Base-by-base conservation (phyloP, 2,797 vertebrate species). In the Sebastes cheni region DNA sequence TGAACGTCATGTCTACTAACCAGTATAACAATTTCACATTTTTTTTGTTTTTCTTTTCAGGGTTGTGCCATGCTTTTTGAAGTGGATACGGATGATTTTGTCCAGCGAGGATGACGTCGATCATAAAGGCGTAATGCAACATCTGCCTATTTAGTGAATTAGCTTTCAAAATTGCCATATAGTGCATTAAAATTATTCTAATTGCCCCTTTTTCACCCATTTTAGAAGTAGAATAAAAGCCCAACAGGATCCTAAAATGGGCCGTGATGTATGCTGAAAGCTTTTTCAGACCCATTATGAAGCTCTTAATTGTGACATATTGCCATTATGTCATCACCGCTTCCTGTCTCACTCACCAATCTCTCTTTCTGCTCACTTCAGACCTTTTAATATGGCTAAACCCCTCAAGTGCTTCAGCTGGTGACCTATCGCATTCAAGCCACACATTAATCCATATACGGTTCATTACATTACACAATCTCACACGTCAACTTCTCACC, bases 251-350 rank as follows among this genome's bases (percentile, higher is more conserved):
- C 39, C 16, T 61, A 20, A 60, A 82, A 75, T 39, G 50, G 42
- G 13, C 18, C 1, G 1, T 60, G 56, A 77, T 27, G 70, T 12
- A 10, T 3, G 46, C 68, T 89, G 67, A 91, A 86, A 90, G 82
- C 20, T 74, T 82, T 75, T 74, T 61, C 62, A 67, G 32, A 5
- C 4, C 81, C 83, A 86, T 85, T 88, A 85, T 65, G 1, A 6
- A 25, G 5, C 36, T n/a, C 72, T 18, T 82, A 75, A 85, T 84
- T 79, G 30, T 68, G 59, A 80, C 39, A 18, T 69, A 50, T 59
- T 22, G 34, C 59, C 54, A 13, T 76, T 29, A 61, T 54, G 36
- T 25, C 12, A 22, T 54, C 7, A 1, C 42, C 23, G 78, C 69
- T 77, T 67, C 54, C 65, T 62, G 14, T 62, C 39, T 56, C 23